Percentiles rank a stretch among this genome's conserved stretches.
Conservation (phyloP, 2,888 invertebrate genomes). For the Pheosia tremula region DNA sequence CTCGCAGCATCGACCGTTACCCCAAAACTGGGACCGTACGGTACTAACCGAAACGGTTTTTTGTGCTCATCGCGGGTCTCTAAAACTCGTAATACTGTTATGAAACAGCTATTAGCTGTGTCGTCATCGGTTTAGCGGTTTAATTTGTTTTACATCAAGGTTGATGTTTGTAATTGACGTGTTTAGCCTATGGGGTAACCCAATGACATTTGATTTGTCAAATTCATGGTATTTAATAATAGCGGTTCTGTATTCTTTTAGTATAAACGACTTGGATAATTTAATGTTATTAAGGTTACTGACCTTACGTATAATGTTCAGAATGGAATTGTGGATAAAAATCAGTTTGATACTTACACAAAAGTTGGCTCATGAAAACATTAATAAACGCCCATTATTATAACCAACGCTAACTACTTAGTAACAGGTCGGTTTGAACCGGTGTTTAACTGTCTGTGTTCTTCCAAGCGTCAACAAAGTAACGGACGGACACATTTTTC, state of each 20-base stretch:
- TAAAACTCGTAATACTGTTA: conserved; percentile 80
- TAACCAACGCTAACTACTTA: conserved; percentile 46
- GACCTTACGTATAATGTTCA: too few species aligned
- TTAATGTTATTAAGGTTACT: too few species aligned
- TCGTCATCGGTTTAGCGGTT: conserved; percentile 65
- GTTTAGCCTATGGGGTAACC: not conserved
- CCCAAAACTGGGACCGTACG: conserved; percentile 79
- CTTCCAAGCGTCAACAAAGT: conserved; percentile 57
- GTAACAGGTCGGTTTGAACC: conserved; percentile 58
- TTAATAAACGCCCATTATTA: conserved; percentile 30
- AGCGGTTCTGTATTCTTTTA: too few species aligned
- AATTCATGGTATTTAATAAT: conserved; percentile 5
- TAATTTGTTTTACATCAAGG: conserved; percentile 40
- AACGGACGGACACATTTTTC: conserved; percentile 55
- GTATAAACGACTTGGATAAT: too few species aligned
- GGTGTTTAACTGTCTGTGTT: conserved; percentile 67
- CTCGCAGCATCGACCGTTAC: conserved; percentile 66
- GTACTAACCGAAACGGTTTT: conserved; percentile 72
- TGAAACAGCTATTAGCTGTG: conserved; percentile 69
- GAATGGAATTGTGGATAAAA: too few species aligned
- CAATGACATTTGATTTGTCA: not conserved
- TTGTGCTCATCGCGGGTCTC: conserved; percentile 65
- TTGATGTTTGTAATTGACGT: conserved; percentile 16
- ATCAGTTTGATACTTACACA: too few species aligned
- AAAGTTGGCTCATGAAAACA: not conserved